Conservation (phyloP, 2,888 invertebrate species). For the Drosophila neoperkinsi region DNA sequence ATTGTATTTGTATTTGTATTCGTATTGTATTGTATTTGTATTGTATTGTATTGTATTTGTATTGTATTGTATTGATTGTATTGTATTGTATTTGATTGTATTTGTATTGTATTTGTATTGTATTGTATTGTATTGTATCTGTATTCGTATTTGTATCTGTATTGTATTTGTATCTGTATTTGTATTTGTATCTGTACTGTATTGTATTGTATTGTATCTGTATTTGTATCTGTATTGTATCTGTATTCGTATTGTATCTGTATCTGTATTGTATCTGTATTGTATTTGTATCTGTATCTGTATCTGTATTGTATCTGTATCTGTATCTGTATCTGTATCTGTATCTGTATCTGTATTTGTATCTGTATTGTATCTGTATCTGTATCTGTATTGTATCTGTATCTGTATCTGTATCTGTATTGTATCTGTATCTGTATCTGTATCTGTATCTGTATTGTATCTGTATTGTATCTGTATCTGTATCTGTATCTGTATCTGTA, state of each 20-base stretch:
- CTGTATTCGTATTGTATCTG: conserved; percentile 19
- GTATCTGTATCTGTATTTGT: conserved; percentile 19
- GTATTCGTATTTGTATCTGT: conserved; percentile 4
- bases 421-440: conserved; percentile 16
- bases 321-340: conserved; percentile 20
- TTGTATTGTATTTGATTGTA: conserved; percentile 18
- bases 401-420: conserved; percentile 12
- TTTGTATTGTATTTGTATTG: not conserved
- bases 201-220: conserved; percentile 18
- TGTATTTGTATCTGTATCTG: conserved; percentile 25
- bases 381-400: conserved; percentile 20
- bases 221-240: conserved; percentile 21
- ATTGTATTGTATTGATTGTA: too few species aligned
- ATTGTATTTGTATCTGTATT: not conserved
- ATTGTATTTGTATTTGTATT: not conserved
- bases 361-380: conserved; percentile 23
- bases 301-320: conserved; percentile 21
- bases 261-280: conserved; percentile 22
- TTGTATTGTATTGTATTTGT: too few species aligned
- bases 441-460: too few species aligned
- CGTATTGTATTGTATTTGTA: not conserved
- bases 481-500: too few species aligned
- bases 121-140: not conserved
- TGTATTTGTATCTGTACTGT: not conserved
- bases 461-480: too few species aligned